These are phyloP conservation scores for Brachyopa scutellaris DNA, from an alignment of 2,888 invertebrate genomes.

Conservation along the genomic window DNA sequence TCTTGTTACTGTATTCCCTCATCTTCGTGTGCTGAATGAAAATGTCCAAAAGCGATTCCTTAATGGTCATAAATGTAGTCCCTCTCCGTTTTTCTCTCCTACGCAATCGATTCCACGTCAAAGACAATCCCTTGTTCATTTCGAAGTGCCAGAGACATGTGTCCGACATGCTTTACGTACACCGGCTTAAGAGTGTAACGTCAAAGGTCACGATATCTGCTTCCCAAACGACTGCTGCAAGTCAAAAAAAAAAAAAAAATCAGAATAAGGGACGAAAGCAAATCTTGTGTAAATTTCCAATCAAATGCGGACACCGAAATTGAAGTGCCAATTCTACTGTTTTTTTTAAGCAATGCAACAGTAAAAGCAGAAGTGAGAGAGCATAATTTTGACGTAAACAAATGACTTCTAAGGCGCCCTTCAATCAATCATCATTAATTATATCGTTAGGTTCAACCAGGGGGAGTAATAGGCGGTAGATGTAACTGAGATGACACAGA, in stretches of 20 bases:
- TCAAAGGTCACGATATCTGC: too few species aligned
- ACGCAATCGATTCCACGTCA: conserved; percentile 55
- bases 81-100: conserved; percentile 12
- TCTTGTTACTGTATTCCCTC: conserved; percentile 19
- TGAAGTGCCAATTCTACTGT: conserved; percentile 5
- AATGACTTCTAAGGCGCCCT: conserved; percentile 56
- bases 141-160: conserved; percentile 38
- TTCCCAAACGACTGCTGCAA: not conserved
- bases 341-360: conserved; percentile 44
- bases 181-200: too few species aligned
- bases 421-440: conserved; percentile 70
- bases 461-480: conserved; percentile 39
- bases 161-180: conserved; percentile 37
- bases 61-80: conserved; percentile 57
- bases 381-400: conserved; percentile 40
- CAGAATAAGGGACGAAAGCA: conserved; percentile 26
- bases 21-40: conserved; percentile 58
- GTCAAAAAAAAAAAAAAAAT: not conserved
- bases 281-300: conserved; percentile 35
- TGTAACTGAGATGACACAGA: conserved; percentile 47
- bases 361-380: not conserved
- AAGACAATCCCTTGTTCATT: conserved; percentile 53
- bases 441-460: conserved; percentile 51
- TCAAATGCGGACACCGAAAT: conserved; percentile 13
- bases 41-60: conserved; percentile 61